A percentile compares a stretch with the other conserved stretches of the same genome.
Evolutionary conservation across 2,888 invertebrate genomes (phyloP).

Genomic region (Calameuta pallipes): DNA sequence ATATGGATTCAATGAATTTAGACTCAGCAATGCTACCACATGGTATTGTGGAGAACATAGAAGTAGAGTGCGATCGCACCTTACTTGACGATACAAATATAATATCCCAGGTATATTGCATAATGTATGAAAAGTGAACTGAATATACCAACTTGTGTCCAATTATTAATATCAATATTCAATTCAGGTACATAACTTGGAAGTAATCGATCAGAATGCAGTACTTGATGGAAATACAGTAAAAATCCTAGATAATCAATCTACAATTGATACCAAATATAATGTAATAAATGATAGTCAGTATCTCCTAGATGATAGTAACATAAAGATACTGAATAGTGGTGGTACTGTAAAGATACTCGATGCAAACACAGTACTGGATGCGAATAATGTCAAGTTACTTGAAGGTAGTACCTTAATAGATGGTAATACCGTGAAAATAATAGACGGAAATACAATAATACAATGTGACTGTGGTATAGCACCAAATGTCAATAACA

Average conservation of each 20-base stretch:
- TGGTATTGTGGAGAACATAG: conserved; percentile 52
- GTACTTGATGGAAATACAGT: conserved; percentile 46
- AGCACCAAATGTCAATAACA: background rate
- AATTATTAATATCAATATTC: background rate
- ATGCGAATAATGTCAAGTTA: conserved; percentile 50
- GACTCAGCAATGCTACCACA: conserved; percentile 53
- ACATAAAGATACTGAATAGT: conserved; percentile 49
- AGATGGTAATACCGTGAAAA: conserved; percentile 34
- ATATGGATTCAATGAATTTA: conserved; percentile 55
- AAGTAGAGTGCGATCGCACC: conserved; percentile 50
- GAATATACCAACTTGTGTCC: background rate
- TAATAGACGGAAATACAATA: conserved; percentile 42
- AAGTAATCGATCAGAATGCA: conserved; percentile 52
- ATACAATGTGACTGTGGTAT: conserved; percentile 39
- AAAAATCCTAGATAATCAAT: conserved; percentile 52
- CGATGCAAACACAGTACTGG: conserved; percentile 49
- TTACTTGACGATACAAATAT: conserved; percentile 51
- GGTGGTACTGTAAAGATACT: conserved; percentile 51
- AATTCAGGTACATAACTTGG: conserved; percentile 53
- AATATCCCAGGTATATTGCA: conserved; percentile 51
- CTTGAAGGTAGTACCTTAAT: conserved; percentile 42
- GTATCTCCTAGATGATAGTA: conserved; percentile 50
- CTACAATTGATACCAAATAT: conserved; percentile 47
- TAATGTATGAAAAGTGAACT: background rate
- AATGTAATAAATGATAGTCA: conserved; percentile 47